phyloP scores from a whole-genome alignment of 92 coral and sea anemone genomes.

The Isaurus tuberculatus region DNA sequence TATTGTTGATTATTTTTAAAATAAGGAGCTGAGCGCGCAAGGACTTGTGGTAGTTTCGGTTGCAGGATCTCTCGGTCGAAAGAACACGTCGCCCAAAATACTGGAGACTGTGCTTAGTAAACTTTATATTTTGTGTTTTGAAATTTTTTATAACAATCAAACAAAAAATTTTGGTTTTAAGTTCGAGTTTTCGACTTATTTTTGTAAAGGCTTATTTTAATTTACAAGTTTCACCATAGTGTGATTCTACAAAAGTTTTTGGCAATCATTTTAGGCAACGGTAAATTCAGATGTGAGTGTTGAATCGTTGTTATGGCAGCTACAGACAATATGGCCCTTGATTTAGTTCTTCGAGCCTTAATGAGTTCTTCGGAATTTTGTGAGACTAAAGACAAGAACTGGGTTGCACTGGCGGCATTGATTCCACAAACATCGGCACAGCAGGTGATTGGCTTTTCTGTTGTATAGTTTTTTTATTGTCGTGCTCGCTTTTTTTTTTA shows the following conservation, averaged over 20 bases:
- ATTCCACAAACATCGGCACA: conserved; percentile 90
- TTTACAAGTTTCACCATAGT: not conserved
- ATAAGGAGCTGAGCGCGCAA: not conserved
- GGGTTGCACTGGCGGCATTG: conserved; percentile 87
- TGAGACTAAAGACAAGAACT: conserved; percentile 81
- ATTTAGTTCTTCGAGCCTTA: conserved; percentile 82
- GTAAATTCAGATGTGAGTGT: not conserved
- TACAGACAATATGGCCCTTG: conserved; percentile 79
- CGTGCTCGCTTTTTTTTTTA: not conserved
- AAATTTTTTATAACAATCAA: too few relatives aligned
- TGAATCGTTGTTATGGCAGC: conserved; percentile 34
- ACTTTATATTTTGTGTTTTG: not conserved
- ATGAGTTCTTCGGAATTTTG: conserved; percentile 85
- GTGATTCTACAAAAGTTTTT: not conserved
- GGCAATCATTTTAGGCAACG: not conserved
- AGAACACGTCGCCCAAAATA: not conserved
- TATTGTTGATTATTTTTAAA: conserved; percentile 36
- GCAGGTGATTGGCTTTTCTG: conserved; percentile 68
- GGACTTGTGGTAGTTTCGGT: conserved; percentile 17
- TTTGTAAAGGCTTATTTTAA: not conserved
- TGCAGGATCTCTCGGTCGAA: conserved; percentile 29
- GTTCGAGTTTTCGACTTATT: too few relatives aligned
- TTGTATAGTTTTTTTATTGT: not conserved
- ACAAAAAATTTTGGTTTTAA: too few relatives aligned
- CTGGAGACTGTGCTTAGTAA: not conserved